Percentiles rank a stretch among this genome's conserved stretches.
Conservation (phyloP, 2,797 vertebrate genomes). For the Eulemur rubriventer region DNA sequence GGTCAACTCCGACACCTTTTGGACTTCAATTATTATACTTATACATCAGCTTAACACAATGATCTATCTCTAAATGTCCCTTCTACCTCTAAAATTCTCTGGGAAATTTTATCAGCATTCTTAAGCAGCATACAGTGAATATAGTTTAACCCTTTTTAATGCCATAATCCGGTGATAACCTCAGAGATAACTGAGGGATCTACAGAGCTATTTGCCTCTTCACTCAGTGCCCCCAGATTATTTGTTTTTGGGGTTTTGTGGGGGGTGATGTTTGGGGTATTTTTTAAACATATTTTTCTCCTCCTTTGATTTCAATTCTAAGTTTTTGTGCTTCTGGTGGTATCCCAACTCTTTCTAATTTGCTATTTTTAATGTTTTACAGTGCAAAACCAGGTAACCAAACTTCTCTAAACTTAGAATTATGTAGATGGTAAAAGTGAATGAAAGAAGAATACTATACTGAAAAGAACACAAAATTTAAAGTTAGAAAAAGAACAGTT, state of each 20-base stretch:
- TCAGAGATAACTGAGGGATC: background rate
- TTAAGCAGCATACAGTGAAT: background rate
- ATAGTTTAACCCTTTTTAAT: background rate
- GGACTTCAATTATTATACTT: background rate
- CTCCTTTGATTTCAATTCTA: conserved; percentile 22
- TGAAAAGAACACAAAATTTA: background rate
- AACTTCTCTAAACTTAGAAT: background rate
- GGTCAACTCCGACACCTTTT: background rate
- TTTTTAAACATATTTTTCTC: background rate
- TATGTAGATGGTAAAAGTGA: background rate
- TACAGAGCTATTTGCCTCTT: background rate
- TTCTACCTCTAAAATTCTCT: background rate
- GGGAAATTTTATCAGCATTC: background rate
- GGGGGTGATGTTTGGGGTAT: background rate
- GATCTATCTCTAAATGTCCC: background rate
- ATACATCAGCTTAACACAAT: background rate
- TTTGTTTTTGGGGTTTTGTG: background rate
- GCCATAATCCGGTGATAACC: background rate
- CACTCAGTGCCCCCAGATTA: background rate
- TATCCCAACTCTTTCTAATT: background rate
- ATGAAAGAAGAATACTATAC: background rate
- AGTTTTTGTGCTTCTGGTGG: background rate
- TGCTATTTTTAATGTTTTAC: background rate
- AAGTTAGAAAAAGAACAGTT: background rate
- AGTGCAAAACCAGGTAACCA: background rate